phyloP scores from a whole-genome alignment of 1,140 invertebrate species.

The Drosophila simulans region DNA sequence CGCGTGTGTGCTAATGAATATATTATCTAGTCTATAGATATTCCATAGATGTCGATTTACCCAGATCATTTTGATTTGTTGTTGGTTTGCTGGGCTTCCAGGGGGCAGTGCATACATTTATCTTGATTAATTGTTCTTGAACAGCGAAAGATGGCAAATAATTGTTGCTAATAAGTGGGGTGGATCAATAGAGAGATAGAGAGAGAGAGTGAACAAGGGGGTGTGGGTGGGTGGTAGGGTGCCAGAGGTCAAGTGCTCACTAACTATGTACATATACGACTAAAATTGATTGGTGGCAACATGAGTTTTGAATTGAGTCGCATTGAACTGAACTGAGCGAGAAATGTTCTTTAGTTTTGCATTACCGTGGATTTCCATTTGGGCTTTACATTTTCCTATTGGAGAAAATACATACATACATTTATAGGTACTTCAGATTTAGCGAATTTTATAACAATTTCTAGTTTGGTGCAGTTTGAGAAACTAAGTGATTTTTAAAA shows the following conservation, averaged over 20 bases:
- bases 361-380: conserved; percentile 84
- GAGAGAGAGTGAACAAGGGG: background rate
- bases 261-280: conserved; percentile 13
- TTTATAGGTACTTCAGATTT: conserved; percentile 33
- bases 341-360: conserved; percentile 33
- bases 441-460: conserved; percentile 11
- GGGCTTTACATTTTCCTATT: conserved; percentile 81
- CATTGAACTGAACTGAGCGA: conserved; percentile 35
- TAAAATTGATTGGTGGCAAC: conserved; percentile 43
- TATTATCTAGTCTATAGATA: conserved; percentile 68
- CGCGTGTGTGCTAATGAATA: conserved; percentile 67
- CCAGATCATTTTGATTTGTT: conserved; percentile 59
- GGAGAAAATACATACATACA: conserved; percentile 64
- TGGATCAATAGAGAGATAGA: conserved; percentile 5
- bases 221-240: conserved; percentile 10
- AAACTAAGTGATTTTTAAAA: conserved; percentile 21
- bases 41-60: conserved; percentile 63
- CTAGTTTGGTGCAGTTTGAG: conserved; percentile 31
- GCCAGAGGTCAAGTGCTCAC: conserved; percentile 33
- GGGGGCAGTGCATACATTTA: conserved; percentile 47
- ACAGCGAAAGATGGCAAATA: conserved; percentile 66
- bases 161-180: conserved; percentile 55
- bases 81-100: conserved; percentile 20
- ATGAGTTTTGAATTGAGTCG: conserved; percentile 43
- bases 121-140: conserved; percentile 66